Evolutionary conservation across 2,888 invertebrate genomes (phyloP), one percentile per base, ranked within the genome.

Genomic region (Tridacna crocea): DNA sequence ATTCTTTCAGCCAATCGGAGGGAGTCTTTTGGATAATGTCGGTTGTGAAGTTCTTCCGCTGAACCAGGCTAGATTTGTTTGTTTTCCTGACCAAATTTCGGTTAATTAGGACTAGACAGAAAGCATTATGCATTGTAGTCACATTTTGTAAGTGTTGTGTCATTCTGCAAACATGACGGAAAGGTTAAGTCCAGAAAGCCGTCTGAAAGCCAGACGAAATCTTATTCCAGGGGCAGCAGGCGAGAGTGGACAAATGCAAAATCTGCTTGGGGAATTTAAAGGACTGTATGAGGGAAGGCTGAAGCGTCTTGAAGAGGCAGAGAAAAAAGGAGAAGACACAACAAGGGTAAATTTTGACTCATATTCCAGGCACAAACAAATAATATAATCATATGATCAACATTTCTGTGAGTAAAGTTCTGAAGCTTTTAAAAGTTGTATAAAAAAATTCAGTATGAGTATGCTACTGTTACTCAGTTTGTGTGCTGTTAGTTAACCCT

Each of bases 271-370:
- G 24, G 93, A 93, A 87, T 94, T 94, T 84, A 92, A 91, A 79
- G 91, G 91, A 36, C 80, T 93, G n/a, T 94, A 94, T 81, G 93
- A 93, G 84, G 91, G 90, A n/a, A 90, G 91, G 79, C 79, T 94
- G 24, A 87, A 87, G 73, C 84, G 90, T 58, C 81, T 93, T 17
- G 93, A 93, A 75, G 93, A 93, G 72, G 90, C 91, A 24, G 93
- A 92, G 48, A 85, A 81, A 58, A 79, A 88, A 15, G 93, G 93
- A 55, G 92, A 93, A 84, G 92, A 93, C 22, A 91, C 90, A 68
- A 75, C 87, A 46, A 92, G 91, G 91, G 93, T 93, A 85, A 65
- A 58, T 66, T 22, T 61, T 61, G 8, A 36, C 36, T 36, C 36
- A 36, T 36, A 4, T 4, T 36, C 36, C 36, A 36, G 8, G 36